Base-by-base conservation (phyloP, 2,797 vertebrate genomes). In the Acomys russatus region DNA sequence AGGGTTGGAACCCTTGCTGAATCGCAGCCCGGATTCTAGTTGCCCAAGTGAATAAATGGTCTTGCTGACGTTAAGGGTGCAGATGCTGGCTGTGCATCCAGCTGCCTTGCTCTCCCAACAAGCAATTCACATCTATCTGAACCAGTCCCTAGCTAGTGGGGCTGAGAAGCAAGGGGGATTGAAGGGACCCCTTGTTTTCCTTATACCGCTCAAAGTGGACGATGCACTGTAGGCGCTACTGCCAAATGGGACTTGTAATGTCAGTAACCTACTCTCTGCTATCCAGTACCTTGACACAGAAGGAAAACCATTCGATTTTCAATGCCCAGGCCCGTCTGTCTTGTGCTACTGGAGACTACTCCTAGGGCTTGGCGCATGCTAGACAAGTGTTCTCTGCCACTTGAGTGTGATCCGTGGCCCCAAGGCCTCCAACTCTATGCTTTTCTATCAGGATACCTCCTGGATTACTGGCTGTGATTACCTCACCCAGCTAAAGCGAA, bases 391-490 rank as follows among this genome's bases (percentile, higher is more conserved):
- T 44, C 0, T 89, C 73, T 10, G 11, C 8, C 0, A 25, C 38
- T 23, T 25, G 38, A 15, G 25, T 20, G 7, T 49, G 25, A 54
- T 61, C 59, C 88, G 64, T 51, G 10, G 30, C 3, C 38, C 5
- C 22, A 2, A 6, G 35, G 20, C 3, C 9, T 38, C 44, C 56
- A 66, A 51, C 61, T 84, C 6, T 96, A 51, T 97, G 93, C 88
- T 79, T 94, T 97, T 97, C 94, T 64, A 25, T 88, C 94, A 99
- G 98, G 98, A 98, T 51, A 98, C 89, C 95, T 97, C 98, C 82
- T 99, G 98, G 98, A 98, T 99, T 80, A 98, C 95, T 35, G 98
- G 98, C 87, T 99, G 98, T 64, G 98, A 98, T 95, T 98, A 98
- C 85, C 97, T 99, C 44, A 90, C 94, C 59, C 98, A 98, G 51